phyloP scores from a whole-genome alignment of 2,888 invertebrate species.

The Cataglyphis albicans region DNA sequence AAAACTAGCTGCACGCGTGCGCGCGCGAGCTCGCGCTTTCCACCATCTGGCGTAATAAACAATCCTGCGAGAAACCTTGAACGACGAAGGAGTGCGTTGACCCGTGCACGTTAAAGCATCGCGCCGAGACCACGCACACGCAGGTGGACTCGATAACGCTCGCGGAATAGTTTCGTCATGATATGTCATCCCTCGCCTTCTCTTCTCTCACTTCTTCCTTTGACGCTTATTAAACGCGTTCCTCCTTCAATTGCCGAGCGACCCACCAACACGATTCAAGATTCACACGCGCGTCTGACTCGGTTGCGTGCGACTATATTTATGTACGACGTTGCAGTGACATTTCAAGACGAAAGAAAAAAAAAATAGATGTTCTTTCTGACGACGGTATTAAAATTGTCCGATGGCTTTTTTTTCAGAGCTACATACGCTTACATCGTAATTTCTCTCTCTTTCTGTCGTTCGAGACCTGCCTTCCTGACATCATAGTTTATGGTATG shows the following conservation, averaged over 20 bases:
- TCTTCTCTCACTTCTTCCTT: slow-evolving; percentile 59
- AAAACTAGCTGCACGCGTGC: slow-evolving; percentile 33
- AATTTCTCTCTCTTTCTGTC: not conserved
- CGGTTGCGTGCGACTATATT: not conserved
- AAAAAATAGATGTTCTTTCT: slow-evolving; percentile 1
- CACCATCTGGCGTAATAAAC: slow-evolving; percentile 49
- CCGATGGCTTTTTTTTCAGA: slow-evolving; percentile 39
- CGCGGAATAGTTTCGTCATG: slow-evolving; percentile 43
- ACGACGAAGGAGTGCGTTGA: slow-evolving; percentile 55
- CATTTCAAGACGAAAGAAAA: not conserved
- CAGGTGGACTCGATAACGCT: slow-evolving; percentile 62
- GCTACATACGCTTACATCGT: slow-evolving; percentile 37
- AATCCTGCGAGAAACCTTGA: slow-evolving; percentile 47
- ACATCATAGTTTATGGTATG: slow-evolving; percentile 13
- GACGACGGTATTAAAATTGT: slow-evolving; percentile 50
- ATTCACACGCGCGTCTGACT: slow-evolving; percentile 20
- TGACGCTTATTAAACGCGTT: slow-evolving; percentile 52
- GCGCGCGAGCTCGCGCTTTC: slow-evolving; percentile 11
- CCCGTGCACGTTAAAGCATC: slow-evolving; percentile 39
- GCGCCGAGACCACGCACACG: slow-evolving; percentile 21
- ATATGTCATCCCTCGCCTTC: slow-evolving; percentile 31
- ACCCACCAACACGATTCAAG: slow-evolving; percentile 52
- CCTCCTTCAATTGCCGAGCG: slow-evolving; percentile 42
- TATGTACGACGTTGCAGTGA: slow-evolving; percentile 29
- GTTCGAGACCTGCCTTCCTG: not conserved